Percentiles rank a stretch among this genome's conserved stretches.
phyloP scores from a whole-genome alignment of 1,140 invertebrate species.

The Euura lappo region DNA sequence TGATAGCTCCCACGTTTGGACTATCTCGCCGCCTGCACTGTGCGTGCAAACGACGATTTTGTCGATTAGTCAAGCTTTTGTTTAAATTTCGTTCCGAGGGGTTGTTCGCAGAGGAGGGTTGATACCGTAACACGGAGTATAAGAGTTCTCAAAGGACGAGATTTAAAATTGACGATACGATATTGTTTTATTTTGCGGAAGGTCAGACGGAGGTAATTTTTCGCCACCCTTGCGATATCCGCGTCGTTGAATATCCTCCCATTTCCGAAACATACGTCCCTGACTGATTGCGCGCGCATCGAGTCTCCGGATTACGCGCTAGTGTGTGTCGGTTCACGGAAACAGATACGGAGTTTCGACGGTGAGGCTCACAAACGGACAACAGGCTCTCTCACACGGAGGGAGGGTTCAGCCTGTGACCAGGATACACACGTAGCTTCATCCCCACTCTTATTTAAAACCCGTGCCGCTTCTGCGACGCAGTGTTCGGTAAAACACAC shows the following conservation, averaged over 20 bases:
- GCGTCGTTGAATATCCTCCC: not conserved
- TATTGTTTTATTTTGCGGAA: too few relatives aligned
- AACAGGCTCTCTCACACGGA: not conserved
- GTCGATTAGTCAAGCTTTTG: too few relatives aligned
- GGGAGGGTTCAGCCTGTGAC: not conserved
- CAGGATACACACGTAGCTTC: not conserved
- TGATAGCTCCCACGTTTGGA: too few relatives aligned
- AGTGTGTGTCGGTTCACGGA: not conserved
- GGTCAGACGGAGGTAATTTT: not conserved
- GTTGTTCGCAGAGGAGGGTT: too few relatives aligned
- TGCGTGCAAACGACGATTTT: too few relatives aligned
- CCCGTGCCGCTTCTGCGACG: not conserved
- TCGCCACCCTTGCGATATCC: not conserved
- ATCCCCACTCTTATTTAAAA: not conserved
- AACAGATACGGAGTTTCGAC: too few relatives aligned
- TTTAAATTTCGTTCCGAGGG: too few relatives aligned
- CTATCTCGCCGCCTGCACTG: too few relatives aligned
- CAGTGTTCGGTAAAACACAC: not conserved
- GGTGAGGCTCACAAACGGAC: too few relatives aligned
- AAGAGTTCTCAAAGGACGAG: too few relatives aligned
- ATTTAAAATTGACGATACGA: too few relatives aligned
- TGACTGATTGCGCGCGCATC: not conserved
- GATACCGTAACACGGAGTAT: too few relatives aligned
- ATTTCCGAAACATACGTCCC: slow-evolving; percentile 1
- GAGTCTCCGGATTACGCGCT: not conserved